Evolutionary conservation across 2,888 invertebrate species (phyloP), one percentile per base, ranked within the genome.

Genomic region (Aspidapion aeneum): DNA sequence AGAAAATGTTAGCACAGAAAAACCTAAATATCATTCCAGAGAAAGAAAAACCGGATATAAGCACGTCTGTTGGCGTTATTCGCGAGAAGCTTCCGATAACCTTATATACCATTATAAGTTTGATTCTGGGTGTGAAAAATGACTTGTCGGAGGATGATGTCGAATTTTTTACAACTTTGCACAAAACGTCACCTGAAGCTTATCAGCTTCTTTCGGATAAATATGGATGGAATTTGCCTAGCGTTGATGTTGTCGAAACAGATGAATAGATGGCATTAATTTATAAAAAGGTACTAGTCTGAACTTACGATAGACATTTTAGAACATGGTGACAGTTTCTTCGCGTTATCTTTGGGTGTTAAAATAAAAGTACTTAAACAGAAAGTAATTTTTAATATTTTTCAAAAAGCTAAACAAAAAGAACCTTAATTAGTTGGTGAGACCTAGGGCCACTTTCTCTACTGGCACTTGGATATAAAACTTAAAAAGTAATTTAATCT

Each of bases 161-260:
- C 57, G 73, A 74, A 19, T 77, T 79, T 66, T 75, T 78, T 61
- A 74, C 72, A 17, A 73, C 72, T 51, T 68, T 79, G 51, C 75
- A 79, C 61, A 72, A 71, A 63, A 71, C 71, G 52, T 76, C 78
- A 12, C 75, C 78, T 2, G 73, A 75, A 62, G 68, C 73, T 21
- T 79, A 78, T 69, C 71, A 75, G 60, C 59, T 75, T 49, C 71
- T 79, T 58, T 69, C 69, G 21, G 74, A 77, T 17, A 75, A 77
- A 63, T 77, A 74, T 63, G 71, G 73, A 17, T 79, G 79, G 78
- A 75, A 75, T 67, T 69, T 79, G 59, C 79, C 79, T 21, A 69
- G 72, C 64, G 69, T 73, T 58, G 71, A 72, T 65, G 59, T 71
- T 64, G 70, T 71, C 9, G 71, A 71, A n/a, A 48, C 60, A 52